Percentiles rank a stretch among this genome's conserved stretches.
Conservation (phyloP, 1,140 invertebrate species). For the Caenorhabditis briggsae region DNA sequence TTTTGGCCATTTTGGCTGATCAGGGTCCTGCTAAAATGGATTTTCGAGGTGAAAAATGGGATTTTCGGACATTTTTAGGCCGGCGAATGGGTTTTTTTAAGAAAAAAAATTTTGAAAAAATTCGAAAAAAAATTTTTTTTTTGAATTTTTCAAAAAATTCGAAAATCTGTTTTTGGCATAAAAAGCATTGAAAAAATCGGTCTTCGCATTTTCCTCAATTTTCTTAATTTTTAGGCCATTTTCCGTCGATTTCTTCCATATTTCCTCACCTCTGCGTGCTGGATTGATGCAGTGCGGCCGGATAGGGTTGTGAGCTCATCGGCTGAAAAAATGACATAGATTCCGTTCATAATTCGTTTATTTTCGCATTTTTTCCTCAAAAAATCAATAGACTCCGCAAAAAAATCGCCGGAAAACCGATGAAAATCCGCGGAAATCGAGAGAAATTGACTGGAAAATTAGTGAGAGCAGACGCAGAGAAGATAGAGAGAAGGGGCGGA, state of each 20-base stretch:
- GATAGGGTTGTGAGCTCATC: slow-evolving; percentile 20
- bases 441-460: neutral
- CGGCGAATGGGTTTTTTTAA: neutral
- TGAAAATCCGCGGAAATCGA: neutral
- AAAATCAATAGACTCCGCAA: neutral
- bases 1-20: neutral
- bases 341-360: neutral
- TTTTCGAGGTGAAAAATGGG: too few species aligned
- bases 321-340: neutral
- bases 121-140: too few species aligned
- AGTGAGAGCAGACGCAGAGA: neutral
- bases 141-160: too few species aligned
- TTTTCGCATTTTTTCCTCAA: neutral
- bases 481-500: neutral
- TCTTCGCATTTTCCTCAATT: too few species aligned
- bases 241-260: neutral
- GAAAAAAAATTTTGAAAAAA: neutral
- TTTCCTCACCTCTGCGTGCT: slow-evolving; percentile 35
- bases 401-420: neutral
- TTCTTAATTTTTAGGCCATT: neutral
- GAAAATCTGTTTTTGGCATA: too few species aligned
- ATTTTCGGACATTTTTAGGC: too few species aligned
- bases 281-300: slow-evolving; percentile 13
- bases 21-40: neutral
- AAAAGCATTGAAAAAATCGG: too few species aligned